Evolutionary conservation across 2,113 vertebrate genomes (phyloP).

Genomic region (Miniopterus natalensis): DNA sequence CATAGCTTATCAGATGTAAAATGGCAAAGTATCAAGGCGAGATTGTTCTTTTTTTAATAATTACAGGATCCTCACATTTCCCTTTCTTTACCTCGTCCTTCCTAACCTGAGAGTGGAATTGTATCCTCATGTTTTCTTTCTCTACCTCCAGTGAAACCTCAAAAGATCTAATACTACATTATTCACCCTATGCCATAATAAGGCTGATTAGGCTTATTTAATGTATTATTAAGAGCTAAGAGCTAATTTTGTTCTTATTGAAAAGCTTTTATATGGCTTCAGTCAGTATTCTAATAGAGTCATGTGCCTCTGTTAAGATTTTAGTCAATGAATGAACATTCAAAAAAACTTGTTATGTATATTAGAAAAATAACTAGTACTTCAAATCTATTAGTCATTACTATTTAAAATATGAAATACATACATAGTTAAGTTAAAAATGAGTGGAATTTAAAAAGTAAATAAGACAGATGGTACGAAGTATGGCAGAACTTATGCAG

Average conservation of each 20-base stretch:
- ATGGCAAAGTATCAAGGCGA: background rate
- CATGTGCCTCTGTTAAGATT: background rate
- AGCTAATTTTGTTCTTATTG: background rate
- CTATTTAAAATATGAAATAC: background rate
- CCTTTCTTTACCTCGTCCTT: background rate
- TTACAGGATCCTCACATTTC: background rate
- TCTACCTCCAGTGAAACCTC: background rate
- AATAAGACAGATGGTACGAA: background rate
- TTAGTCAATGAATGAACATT: background rate
- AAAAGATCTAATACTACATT: background rate
- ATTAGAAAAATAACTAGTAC: background rate
- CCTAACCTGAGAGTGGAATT: background rate
- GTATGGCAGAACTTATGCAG: background rate
- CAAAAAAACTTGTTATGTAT: background rate
- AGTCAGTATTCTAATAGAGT: background rate
- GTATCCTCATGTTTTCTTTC: background rate
- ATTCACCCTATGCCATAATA: background rate
- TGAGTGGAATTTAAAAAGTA: constrained; percentile 4
- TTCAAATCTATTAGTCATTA: background rate
- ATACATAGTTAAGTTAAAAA: background rate
- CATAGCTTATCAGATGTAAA: background rate
- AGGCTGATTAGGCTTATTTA: background rate
- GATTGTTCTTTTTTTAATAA: background rate
- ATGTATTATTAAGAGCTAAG: background rate
- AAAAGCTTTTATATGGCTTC: background rate